phyloP scores from a whole-genome alignment of 2,888 invertebrate species.

The Silvanus unidentatus region DNA sequence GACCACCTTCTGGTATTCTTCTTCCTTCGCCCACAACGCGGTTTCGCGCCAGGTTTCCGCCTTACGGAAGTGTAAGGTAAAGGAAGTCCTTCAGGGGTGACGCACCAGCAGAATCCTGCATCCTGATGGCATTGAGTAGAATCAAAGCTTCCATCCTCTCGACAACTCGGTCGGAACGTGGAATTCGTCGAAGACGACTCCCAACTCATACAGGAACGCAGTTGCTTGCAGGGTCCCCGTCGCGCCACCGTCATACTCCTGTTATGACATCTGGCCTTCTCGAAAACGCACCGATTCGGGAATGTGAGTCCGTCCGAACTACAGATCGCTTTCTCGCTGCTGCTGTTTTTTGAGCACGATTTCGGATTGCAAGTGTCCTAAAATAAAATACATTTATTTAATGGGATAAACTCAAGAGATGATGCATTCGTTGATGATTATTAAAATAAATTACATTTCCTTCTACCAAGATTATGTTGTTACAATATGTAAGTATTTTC shows the following conservation, averaged over 20 bases:
- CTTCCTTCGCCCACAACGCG: slow-evolving; percentile 56
- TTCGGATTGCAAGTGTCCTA: slow-evolving; percentile 35
- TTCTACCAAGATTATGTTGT: too few species aligned
- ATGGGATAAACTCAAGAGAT: slow-evolving; percentile 10
- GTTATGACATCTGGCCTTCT: slow-evolving; percentile 72
- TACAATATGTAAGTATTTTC: too few species aligned
- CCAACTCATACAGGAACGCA: slow-evolving; percentile 39
- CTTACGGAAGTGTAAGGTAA: slow-evolving; percentile 73
- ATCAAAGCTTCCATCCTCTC: slow-evolving; percentile 76
- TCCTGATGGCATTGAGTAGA: slow-evolving; percentile 78
- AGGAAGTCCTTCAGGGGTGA: slow-evolving; percentile 75
- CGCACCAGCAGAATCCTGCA: slow-evolving; percentile 61
- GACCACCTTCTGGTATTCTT: slow-evolving; percentile 52
- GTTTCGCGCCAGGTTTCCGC: slow-evolving; percentile 52
- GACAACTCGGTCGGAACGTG: slow-evolving; percentile 69
- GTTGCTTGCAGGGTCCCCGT: slow-evolving; percentile 69
- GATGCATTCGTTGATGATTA: slow-evolving; percentile 11
- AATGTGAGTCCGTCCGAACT: slow-evolving; percentile 80
- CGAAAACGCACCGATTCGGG: slow-evolving; percentile 70
- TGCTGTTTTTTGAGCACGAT: slow-evolving; percentile 33
- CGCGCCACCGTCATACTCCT: slow-evolving; percentile 65
- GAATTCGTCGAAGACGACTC: slow-evolving; percentile 16
- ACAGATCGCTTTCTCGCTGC: slow-evolving; percentile 55
- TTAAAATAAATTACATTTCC: too few species aligned
- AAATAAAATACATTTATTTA: slow-evolving; percentile 11